Base-by-base conservation (phyloP, 37 sponge, comb jelly and placozoan species). In the Crambe crambe region DNA sequence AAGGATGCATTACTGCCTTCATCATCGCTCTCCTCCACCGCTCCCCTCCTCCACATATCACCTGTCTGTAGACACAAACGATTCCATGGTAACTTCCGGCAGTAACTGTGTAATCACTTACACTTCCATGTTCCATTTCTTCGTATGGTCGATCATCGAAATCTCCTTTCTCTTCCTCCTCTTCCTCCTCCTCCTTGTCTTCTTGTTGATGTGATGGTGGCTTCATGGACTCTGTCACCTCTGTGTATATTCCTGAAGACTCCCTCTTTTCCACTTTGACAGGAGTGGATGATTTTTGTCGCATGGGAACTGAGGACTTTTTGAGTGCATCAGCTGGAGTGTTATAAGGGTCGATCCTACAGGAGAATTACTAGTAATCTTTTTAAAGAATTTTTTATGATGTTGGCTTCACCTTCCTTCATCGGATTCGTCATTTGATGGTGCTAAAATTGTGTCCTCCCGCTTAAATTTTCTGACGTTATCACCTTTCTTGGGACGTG, bases 401-500 rank as follows among this genome's bases (percentile, higher is more conserved):
- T 47, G 51, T 47, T 47, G 12, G 51, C 51, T 47, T 18, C 12
- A 23, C 30, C 63, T 30, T 8, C 63, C 30, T 8, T 30, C 25
- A 8, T 62, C 63, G 6, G 63, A 23, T 27, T 62, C 63, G 15
- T 62, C 63, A 62, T 62, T 27, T 8, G 63, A 62, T 8, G 63
- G 25, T 8, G 12, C 51, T 47, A 47, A 12, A 12, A 47, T 12
- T 47, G 38, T 0, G 58, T 73, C 74, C 54, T 38, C 0, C 25
- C 51, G 5, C 51, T 59, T 39, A 6, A 47, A 6, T 47, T 47
- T 47, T 20, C 42, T 21, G 31, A 82, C 82, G 6, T 31, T 62
- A 1, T 66, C 35, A n/a, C 82, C 82, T 60, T 58, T 37, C 2
- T 12, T 22, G 23, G 83, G 75, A 5, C 67, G 75, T 32, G 76